Conservation (phyloP, 1,140 invertebrate species). For the Halyomorpha halys region DNA sequence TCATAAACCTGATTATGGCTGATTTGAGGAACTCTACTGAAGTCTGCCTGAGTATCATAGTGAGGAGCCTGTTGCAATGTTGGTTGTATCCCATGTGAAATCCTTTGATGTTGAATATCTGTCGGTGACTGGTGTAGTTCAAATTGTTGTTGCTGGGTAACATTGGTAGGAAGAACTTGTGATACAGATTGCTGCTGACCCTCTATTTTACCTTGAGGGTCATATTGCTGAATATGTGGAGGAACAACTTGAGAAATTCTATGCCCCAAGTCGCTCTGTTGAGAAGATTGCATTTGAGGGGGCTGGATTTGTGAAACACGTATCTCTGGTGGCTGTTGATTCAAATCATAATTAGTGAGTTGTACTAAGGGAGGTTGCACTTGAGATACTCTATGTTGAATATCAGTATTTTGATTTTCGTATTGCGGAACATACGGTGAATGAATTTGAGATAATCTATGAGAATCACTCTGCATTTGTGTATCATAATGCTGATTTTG, state of each 20-base stretch:
- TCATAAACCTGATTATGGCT: no score
- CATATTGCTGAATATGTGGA: conserved; percentile 1
- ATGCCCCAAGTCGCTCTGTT: neutral
- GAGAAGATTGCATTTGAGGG: conserved; percentile 29
- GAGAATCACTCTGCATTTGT: neutral
- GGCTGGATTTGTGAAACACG: conserved; percentile 28
- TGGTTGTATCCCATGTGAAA: conserved; percentile 14
- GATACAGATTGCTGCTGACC: neutral
- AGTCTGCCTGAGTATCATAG: neutral
- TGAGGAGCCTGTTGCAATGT: neutral
- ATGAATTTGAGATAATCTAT: neutral
- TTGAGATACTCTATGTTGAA: conserved; percentile 1
- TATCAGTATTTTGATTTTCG: conserved; percentile 5
- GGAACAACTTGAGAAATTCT: conserved; percentile 13
- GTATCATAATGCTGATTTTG: neutral
- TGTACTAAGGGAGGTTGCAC: neutral
- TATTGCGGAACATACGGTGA: neutral
- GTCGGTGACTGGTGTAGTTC: neutral
- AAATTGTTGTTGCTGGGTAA: neutral
- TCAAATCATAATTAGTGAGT: neutral
- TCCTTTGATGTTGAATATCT: conserved; percentile 17
- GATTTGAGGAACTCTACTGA: no score
- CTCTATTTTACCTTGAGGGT: neutral
- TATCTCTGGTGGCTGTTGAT: conserved; percentile 1
- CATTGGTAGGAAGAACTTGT: neutral